A percentile compares a stretch with the other conserved stretches of the same genome.
Conservation (phyloP, 2,888 invertebrate species). For the Coremacera marginata region DNA sequence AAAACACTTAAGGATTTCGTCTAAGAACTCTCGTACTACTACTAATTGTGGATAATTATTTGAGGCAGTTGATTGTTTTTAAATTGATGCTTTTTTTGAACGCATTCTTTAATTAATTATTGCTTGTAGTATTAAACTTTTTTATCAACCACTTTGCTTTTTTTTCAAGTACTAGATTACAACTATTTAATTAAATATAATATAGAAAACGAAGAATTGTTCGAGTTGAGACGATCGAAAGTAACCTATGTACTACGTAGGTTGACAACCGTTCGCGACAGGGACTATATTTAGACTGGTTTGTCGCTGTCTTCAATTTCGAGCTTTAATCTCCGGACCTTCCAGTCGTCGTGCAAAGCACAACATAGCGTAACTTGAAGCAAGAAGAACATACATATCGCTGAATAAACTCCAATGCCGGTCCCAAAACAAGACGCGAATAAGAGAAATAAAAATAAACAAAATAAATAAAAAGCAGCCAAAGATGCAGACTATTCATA, state of each 20-base stretch:
- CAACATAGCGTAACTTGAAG: not conserved
- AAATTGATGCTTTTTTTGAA: constrained; percentile 6
- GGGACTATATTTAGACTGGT: constrained; percentile 58
- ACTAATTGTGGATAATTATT: not conserved
- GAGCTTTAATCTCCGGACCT: constrained; percentile 36
- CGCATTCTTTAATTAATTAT: constrained; percentile 5
- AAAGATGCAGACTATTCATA: too few relatives aligned
- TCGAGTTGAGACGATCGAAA: not conserved
- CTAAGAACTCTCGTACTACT: too few relatives aligned
- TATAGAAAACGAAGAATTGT: not conserved
- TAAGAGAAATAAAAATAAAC: not conserved
- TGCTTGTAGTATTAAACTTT: not conserved
- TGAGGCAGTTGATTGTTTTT: not conserved
- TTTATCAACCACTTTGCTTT: constrained; percentile 13
- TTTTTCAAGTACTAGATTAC: constrained; percentile 29
- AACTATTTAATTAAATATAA: constrained; percentile 5
- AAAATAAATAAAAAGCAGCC: not conserved
- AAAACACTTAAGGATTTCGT: too few relatives aligned
- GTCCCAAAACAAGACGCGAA: constrained; percentile 3
- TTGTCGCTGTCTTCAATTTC: constrained; percentile 34
- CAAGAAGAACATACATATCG: constrained; percentile 4
- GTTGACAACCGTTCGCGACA: constrained; percentile 53
- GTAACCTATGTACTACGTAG: not conserved
- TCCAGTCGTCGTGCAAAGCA: constrained; percentile 7
- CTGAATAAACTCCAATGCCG: constrained; percentile 19